Percentiles rank a stretch among this genome's conserved stretches.
phyloP scores from a whole-genome alignment of 2,113 vertebrate genomes.

The Columba janthina region DNA sequence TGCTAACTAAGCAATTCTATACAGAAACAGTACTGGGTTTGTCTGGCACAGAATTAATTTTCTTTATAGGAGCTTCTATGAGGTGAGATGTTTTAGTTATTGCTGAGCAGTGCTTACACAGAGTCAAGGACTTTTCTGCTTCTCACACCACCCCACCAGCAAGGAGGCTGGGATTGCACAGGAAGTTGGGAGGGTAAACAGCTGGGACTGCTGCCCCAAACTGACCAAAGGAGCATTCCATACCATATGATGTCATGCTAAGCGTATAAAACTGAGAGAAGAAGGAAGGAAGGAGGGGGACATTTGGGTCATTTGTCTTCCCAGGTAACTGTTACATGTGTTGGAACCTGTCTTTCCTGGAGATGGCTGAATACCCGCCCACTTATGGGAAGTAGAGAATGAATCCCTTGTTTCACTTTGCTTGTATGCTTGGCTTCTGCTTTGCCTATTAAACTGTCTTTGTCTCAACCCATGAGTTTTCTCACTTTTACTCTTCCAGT shows the following conservation, averaged over 20 bases:
- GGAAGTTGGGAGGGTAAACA: background rate
- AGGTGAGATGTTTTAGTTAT: background rate
- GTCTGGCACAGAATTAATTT: background rate
- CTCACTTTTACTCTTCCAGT: background rate
- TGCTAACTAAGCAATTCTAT: background rate
- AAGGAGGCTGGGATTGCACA: background rate
- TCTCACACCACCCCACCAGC: background rate
- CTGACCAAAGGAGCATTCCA: background rate
- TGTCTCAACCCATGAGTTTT: background rate
- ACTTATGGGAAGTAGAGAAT: background rate
- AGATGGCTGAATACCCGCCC: background rate
- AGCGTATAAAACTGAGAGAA: background rate
- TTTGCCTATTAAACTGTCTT: background rate
- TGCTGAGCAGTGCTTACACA: background rate
- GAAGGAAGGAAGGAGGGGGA: background rate
- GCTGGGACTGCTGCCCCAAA: background rate
- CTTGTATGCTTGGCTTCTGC: rapidly evolving
- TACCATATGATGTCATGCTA: rapidly evolving
- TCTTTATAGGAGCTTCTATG: background rate
- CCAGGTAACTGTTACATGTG: rapidly evolving
- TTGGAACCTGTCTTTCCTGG: background rate
- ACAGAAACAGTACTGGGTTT: background rate
- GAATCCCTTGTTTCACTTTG: background rate
- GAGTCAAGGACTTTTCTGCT: background rate
- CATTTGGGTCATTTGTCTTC: background rate